Base-by-base conservation (phyloP, 2,888 invertebrate species). In the Malthinus flaveolus region DNA sequence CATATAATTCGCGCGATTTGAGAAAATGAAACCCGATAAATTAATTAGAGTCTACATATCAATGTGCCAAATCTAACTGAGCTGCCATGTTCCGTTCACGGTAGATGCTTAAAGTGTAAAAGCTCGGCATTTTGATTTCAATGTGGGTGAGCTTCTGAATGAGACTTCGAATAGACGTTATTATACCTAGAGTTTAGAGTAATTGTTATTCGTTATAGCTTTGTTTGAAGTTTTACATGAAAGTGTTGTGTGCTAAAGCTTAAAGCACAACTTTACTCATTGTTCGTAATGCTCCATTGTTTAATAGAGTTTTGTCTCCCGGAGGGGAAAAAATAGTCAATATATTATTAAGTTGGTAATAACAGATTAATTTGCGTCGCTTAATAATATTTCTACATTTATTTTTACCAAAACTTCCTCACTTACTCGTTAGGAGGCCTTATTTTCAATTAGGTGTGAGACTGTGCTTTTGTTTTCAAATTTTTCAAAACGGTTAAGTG, bases 21-120 rank as follows among this genome's bases (percentile, higher is more conserved):
- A 36, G 46, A 70, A 73, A 73, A 73, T 72, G 73, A 73, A 73
- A 73, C 71, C 71, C 71, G 70, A 73, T 73, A 73, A 73, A 73
- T 73, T 73, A 73, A 73, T 73, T 73, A 73, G 69, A 68, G 67
- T 70, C 69, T 66, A 68, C 68, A 71, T 65, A 70, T 67, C 68
- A 67, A 69, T 69, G 70, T 67, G 65, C 60, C 67, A 65, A 66
- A 68, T 66, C 60, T 64, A 68, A 66, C 63, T 55, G 56, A 59
- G 58, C 42, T 48, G 56, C 56, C 59, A 58, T 63, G 62, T 64
- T 64, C 52, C 53, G 62, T 64, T 64, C 59, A 59, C 59, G 59
- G 62, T 55, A 37, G 62, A 44, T 57, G 59, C 57, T 58, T 53
- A 34, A 34, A 49, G 51, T 50, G 52, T 52, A 48, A 59, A 52